Percentiles rank a stretch among this genome's conserved stretches.
phyloP scores from a whole-genome alignment of 1,140 invertebrate species.

The Radopholus similis region DNA sequence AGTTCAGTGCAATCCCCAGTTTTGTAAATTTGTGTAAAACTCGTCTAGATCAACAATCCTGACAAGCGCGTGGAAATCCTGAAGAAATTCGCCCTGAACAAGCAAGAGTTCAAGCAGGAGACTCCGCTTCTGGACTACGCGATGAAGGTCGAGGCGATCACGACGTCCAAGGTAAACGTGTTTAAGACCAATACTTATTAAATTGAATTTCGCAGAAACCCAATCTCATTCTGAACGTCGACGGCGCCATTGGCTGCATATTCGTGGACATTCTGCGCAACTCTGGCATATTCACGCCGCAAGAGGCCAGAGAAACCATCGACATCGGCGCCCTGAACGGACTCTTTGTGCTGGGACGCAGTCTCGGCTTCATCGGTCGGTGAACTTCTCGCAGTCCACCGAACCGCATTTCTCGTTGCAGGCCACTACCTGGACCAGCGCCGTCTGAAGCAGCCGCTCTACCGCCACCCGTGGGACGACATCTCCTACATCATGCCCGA shows the following conservation, averaged over 20 bases:
- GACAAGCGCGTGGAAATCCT: conserved; percentile 93
- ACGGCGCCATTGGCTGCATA: conserved; percentile 91
- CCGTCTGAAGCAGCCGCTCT: conserved; percentile 93
- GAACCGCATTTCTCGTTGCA: conserved; percentile 56
- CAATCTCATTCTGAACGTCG: conserved; percentile 97
- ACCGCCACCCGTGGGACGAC: conserved; percentile 99
- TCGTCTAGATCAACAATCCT: conserved; percentile 84
- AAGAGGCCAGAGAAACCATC: conserved; percentile 95
- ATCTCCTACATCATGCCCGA: conserved; percentile 95
- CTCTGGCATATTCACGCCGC: conserved; percentile 79
- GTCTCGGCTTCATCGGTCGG: conserved; percentile 93
- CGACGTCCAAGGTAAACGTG: conserved; percentile 76
- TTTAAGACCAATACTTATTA: background rate
- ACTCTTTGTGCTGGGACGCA: conserved; percentile 92
- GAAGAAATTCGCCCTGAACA: conserved; percentile 78
- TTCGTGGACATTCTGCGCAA: conserved; percentile 93
- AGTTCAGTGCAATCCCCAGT: conserved; percentile 50
- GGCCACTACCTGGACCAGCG: conserved; percentile 98
- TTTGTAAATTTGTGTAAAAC: conserved; percentile 7
- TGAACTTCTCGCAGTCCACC: conserved; percentile 18
- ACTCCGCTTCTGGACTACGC: conserved; percentile 90
- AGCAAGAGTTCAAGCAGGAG: conserved; percentile 68
- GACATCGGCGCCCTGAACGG: conserved; percentile 97
- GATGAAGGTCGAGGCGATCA: conserved; percentile 95
- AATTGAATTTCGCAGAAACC: conserved; percentile 71